Evolutionary conservation across 2,797 vertebrate species (phyloP).

Genomic region (Tokudaia muenninki): DNA sequence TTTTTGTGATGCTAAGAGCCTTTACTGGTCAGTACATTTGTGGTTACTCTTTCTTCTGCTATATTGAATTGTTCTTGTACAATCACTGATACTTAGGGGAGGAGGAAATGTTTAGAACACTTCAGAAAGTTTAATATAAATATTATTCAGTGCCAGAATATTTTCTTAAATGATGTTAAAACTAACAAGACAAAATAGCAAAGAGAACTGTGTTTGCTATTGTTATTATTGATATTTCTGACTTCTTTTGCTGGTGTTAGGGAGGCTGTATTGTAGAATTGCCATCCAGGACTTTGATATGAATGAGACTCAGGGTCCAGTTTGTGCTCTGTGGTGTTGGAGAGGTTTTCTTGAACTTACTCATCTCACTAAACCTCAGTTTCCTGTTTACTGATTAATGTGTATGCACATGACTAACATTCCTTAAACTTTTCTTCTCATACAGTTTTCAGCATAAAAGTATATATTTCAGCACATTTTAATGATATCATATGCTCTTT

Average conservation of each 20-base stretch:
- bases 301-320: slow-evolving; percentile 12
- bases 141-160: slow-evolving; percentile 57
- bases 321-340: background rate
- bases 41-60: slow-evolving; percentile 45
- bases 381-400: slow-evolving; percentile 25
- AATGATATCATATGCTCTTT: slow-evolving; percentile 19
- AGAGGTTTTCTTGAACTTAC: slow-evolving; percentile 49
- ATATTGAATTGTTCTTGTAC: slow-evolving; percentile 20
- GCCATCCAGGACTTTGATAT: slow-evolving; percentile 9
- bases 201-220: slow-evolving; percentile 3
- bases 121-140: slow-evolving; percentile 32
- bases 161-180: slow-evolving; percentile 58
- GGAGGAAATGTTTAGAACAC: slow-evolving; percentile 17
- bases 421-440: slow-evolving; percentile 37
- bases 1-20: background rate
- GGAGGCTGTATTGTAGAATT: slow-evolving; percentile 46
- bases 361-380: slow-evolving; percentile 22
- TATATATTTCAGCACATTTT: slow-evolving; percentile 52
- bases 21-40: background rate
- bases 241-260: background rate
- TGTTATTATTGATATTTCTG: slow-evolving; percentile 1
- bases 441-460: slow-evolving; percentile 42
- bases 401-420: slow-evolving; percentile 15
- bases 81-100: slow-evolving; percentile 18
- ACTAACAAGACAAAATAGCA: slow-evolving; percentile 13